A percentile compares a stretch with the other conserved stretches of the same genome.
Evolutionary conservation across 1,140 invertebrate genomes (phyloP).

Genomic region (Lasioglossum baleicum): DNA sequence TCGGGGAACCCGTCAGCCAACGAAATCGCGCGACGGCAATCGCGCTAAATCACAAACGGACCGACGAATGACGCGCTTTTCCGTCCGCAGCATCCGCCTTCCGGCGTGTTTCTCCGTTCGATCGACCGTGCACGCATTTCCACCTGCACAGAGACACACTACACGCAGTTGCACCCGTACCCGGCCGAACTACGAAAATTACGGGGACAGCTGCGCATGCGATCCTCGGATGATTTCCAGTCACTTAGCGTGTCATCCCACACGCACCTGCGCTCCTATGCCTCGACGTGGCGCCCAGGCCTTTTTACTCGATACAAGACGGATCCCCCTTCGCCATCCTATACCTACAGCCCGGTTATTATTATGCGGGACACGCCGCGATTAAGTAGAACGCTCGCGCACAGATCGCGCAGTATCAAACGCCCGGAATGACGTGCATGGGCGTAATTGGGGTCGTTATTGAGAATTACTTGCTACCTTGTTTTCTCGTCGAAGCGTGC

Average conservation of each 20-base stretch:
- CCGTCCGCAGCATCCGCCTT: conserved; percentile 21
- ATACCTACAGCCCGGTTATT: neutral
- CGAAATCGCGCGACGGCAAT: conserved; percentile 54
- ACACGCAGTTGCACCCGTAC: neutral
- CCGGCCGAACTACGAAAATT: conserved; percentile 19
- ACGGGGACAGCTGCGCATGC: neutral
- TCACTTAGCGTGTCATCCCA: no score
- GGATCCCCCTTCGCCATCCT: neutral
- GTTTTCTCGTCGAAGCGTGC: neutral
- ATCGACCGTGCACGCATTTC: conserved; percentile 28
- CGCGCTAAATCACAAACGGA: conserved; percentile 66
- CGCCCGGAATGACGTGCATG: neutral
- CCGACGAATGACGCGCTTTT: conserved; percentile 43
- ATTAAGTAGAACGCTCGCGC: conserved; percentile 5
- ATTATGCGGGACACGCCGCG: conserved; percentile 8
- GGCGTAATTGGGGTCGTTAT: conserved; percentile 7
- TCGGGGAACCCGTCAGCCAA: conserved; percentile 23
- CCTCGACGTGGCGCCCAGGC: no score
- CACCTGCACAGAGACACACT: neutral
- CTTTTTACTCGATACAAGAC: neutral
- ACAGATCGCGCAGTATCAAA: neutral
- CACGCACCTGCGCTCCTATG: no score
- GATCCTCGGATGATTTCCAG: conserved; percentile 33
- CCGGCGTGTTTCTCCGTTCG: conserved; percentile 21
- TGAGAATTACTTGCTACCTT: conserved; percentile 4